A percentile compares a stretch with the other conserved stretches of the same genome.
Conservation (phyloP, 2,113 vertebrate genomes). For the Hippocampus comes region DNA sequence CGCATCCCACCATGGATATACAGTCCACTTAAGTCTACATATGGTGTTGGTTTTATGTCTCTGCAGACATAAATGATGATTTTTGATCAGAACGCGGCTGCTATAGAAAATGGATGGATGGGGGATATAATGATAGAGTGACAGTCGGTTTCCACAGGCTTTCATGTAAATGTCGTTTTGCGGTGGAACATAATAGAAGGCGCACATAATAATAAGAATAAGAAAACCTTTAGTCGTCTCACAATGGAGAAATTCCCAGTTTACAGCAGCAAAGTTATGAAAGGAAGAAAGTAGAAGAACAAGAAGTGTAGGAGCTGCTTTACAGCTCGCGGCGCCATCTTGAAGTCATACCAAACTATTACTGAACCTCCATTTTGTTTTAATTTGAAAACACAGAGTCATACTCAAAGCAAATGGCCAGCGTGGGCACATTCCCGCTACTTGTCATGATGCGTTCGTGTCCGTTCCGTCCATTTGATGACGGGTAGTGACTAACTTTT, state of each 20-base stretch:
- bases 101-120: neutral
- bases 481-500: neutral
- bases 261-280: too few species aligned
- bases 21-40: neutral
- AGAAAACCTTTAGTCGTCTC: too few species aligned
- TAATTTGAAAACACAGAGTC: neutral
- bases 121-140: neutral
- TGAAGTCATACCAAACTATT: too few species aligned
- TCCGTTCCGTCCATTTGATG: neutral
- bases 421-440: slow-evolving; percentile 7
- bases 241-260: too few species aligned
- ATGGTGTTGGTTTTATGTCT: neutral
- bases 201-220: too few species aligned
- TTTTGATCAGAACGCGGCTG: neutral
- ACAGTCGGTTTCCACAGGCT: neutral
- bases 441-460: neutral
- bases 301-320: too few species aligned
- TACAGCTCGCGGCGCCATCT: too few species aligned
- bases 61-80: neutral
- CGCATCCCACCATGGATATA: neutral
- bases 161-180: neutral
- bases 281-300: too few species aligned
- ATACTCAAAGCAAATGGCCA: neutral
- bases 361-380: too few species aligned
- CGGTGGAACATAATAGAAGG: neutral